phyloP scores from a whole-genome alignment of 1,140 invertebrate species.

The Neelides sp. region DNA sequence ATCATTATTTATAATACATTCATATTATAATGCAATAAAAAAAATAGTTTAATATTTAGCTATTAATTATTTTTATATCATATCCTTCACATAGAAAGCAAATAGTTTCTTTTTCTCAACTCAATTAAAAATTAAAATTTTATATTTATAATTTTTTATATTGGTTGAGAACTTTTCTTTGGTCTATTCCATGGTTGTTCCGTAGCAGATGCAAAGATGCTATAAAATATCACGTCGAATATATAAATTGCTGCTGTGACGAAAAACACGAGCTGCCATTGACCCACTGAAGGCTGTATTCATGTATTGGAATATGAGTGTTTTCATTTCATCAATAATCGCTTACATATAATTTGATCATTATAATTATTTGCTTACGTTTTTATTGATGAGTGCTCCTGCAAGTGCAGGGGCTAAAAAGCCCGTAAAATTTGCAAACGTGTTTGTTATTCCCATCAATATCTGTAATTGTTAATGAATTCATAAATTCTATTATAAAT shows the following conservation, averaged over 20 bases:
- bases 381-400: conserved; percentile 36
- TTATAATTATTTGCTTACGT: conserved; percentile 21
- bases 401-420: conserved; percentile 41
- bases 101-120: neutral
- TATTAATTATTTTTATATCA: too few relatives aligned
- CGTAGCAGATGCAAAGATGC: conserved; percentile 31
- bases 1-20: neutral
- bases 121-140: neutral
- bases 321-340: neutral
- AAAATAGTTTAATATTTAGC: too few relatives aligned
- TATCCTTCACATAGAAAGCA: neutral
- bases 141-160: neutral
- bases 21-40: too few relatives aligned
- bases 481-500: neutral
- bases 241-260: conserved; percentile 38
- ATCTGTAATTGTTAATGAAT: conserved; percentile 3
- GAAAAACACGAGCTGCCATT: conserved; percentile 43
- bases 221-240: conserved; percentile 36
- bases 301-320: neutral
- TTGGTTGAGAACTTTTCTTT: neutral
- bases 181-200: conserved; percentile 37
- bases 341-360: neutral
- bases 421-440: conserved; percentile 40
- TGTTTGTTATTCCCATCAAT: conserved; percentile 43
- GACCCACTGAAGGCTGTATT: conserved; percentile 36